phyloP scores from a whole-genome alignment of 92 coral and sea anemone genomes.

The Phenganax subtilis region DNA sequence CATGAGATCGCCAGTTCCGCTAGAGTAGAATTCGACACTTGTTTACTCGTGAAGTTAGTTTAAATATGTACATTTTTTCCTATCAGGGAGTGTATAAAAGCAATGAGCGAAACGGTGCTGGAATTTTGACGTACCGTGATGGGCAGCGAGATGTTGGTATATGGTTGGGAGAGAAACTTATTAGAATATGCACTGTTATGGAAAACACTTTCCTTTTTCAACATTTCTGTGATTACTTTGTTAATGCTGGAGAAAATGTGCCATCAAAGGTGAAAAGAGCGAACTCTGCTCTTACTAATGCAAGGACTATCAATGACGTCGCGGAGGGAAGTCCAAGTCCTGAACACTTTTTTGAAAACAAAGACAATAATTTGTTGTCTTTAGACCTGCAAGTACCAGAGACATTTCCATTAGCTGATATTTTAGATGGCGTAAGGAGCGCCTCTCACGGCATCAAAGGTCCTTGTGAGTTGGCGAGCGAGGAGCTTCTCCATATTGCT shows the following conservation, averaged over 20 bases:
- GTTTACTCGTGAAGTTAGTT: too few species aligned
- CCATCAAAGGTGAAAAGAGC: conserved; percentile 84
- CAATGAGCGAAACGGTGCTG: conserved; percentile 83
- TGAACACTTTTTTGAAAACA: conserved; percentile 39
- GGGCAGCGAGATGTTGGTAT: conserved; percentile 82
- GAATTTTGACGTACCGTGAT: conserved; percentile 69
- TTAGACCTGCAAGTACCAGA: conserved; percentile 50
- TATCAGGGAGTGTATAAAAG: conserved; percentile 72
- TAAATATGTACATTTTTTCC: not conserved
- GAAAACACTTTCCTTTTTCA: conserved; percentile 95
- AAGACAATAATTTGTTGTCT: conserved; percentile 30
- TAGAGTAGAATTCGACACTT: too few species aligned
- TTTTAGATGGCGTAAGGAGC: conserved; percentile 78
- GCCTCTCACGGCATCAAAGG: conserved; percentile 63
- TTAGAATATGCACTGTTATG: conserved; percentile 96
- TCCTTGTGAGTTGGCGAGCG: conserved; percentile 62
- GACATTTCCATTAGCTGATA: conserved; percentile 76
- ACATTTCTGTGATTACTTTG: conserved; percentile 89
- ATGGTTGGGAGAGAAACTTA: conserved; percentile 78
- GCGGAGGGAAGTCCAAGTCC: conserved; percentile 30
- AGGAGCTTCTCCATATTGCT: conserved; percentile 55
- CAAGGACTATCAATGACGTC: conserved; percentile 53
- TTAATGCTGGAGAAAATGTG: conserved; percentile 84
- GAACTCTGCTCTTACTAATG: conserved; percentile 73
- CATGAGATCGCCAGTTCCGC: too few species aligned